Conservation (phyloP, 1,140 invertebrate species). For the Phenacoccus solenopsis region DNA sequence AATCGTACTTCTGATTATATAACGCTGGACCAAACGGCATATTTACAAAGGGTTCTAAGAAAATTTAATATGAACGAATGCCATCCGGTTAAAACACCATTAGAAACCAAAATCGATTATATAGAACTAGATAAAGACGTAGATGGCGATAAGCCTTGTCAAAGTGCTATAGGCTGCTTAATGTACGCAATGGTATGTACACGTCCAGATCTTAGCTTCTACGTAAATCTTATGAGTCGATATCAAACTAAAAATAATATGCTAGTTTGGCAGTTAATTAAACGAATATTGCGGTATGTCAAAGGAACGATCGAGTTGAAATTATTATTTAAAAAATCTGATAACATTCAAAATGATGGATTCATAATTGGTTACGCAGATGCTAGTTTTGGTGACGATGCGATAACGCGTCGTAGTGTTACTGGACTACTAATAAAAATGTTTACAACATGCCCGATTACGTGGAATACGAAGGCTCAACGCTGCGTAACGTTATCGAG, state of each 20-base stretch:
- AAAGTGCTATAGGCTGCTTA: conserved; percentile 20
- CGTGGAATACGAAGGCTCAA: conserved; percentile 32
- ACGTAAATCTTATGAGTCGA: conserved; percentile 27
- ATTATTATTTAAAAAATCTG: conserved; percentile 25
- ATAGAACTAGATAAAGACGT: neutral
- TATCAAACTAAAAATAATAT: conserved; percentile 27
- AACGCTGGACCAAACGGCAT: neutral
- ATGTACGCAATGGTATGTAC: conserved; percentile 29
- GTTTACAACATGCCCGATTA: conserved; percentile 22
- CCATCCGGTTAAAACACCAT: neutral
- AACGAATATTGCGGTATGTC: conserved; percentile 28
- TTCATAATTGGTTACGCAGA: conserved; percentile 24
- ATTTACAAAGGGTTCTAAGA: neutral
- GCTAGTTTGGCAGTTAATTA: conserved; percentile 26
- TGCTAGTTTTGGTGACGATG: conserved; percentile 32
- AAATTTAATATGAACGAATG: conserved; percentile 11
- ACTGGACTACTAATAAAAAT: conserved; percentile 29
- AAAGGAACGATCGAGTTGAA: conserved; percentile 26
- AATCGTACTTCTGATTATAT: neutral
- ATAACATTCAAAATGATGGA: conserved; percentile 9
- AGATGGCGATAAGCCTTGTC: neutral
- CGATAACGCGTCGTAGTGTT: conserved; percentile 29
- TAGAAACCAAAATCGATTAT: neutral
- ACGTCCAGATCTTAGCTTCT: conserved; percentile 28
- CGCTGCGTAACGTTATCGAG: conserved; percentile 31